phyloP scores from a whole-genome alignment of 2,113 vertebrate species.

The Siniperca knerii region DNA sequence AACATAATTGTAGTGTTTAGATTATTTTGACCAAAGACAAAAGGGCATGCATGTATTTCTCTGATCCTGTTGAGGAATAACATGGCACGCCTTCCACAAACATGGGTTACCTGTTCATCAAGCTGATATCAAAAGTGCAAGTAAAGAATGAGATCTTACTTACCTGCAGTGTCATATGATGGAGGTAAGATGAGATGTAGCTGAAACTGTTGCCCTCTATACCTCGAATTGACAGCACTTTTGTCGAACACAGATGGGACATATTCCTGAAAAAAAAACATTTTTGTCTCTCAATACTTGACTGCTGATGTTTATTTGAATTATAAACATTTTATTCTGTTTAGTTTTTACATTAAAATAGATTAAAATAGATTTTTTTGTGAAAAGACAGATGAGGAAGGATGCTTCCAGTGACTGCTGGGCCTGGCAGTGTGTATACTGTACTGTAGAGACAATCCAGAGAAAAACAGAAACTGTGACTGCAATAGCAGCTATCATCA shows the following conservation, averaged over 20 bases:
- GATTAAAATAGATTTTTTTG: not conserved
- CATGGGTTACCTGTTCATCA: constrained; percentile 9
- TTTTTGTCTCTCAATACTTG: not conserved
- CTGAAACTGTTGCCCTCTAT: constrained; percentile 83
- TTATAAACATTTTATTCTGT: not conserved
- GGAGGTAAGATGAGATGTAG: constrained; percentile 73
- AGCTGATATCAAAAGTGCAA: not conserved
- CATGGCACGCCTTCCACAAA: not conserved
- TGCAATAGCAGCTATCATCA: not conserved
- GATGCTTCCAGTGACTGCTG: constrained; percentile 6
- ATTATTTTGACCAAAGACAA: not conserved
- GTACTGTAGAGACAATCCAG: constrained; percentile 29
- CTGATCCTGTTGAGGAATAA: not conserved
- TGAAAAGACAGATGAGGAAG: not conserved
- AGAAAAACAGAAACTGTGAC: constrained; percentile 26
- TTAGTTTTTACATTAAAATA: not conserved
- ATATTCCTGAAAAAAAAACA: constrained; percentile 66
- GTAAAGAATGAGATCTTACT: not conserved
- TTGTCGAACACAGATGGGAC: constrained; percentile 87
- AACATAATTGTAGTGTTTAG: not conserved
- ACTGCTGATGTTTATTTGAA: not conserved
- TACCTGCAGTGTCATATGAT: constrained; percentile 86
- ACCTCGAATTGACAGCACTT: constrained; percentile 74
- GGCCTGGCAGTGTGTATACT: not conserved
- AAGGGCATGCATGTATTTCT: not conserved